These are phyloP conservation scores for Betta splendens DNA, from an alignment of 2,797 vertebrate genomes.

Conservation along the genomic window DNA sequence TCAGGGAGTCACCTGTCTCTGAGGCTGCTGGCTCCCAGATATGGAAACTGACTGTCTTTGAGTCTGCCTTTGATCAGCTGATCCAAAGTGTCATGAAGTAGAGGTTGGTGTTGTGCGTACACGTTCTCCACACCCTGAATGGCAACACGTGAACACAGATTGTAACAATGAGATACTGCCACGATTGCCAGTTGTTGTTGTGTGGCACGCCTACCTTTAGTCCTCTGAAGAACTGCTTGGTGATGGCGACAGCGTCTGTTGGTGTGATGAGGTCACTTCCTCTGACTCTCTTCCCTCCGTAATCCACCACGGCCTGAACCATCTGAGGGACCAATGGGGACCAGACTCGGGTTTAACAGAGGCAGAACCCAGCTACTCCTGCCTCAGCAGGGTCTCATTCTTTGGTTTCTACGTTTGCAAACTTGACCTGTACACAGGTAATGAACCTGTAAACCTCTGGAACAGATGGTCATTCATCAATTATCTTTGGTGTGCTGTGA, in stretches of 20 bases:
- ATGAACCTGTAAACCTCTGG: too few species aligned
- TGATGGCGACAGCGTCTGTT: conserved; percentile 94
- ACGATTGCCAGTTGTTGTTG: not conserved
- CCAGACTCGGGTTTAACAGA: too few species aligned
- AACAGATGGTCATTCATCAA: too few species aligned
- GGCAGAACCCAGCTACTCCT: not conserved
- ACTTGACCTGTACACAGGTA: too few species aligned
- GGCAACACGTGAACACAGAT: conserved; percentile 29
- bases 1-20: conserved; percentile 87
- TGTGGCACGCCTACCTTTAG: conserved; percentile 83
- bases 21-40: conserved; percentile 91
- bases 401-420: too few species aligned
- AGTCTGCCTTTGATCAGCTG: conserved; percentile 96
- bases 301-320: conserved; percentile 89
- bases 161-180: too few species aligned
- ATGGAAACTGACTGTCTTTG: conserved; percentile 94
- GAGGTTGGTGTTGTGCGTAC: conserved; percentile 93
- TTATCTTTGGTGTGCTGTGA: too few species aligned
- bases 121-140: conserved; percentile 93
- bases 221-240: conserved; percentile 98
- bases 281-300: conserved; percentile 91
- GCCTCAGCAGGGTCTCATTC: too few species aligned
- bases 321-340: conserved; percentile 76
- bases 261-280: conserved; percentile 93
- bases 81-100: conserved; percentile 93